Base-by-base conservation (phyloP, 2,888 invertebrate species). In the Petrolisthes manimaculis region DNA sequence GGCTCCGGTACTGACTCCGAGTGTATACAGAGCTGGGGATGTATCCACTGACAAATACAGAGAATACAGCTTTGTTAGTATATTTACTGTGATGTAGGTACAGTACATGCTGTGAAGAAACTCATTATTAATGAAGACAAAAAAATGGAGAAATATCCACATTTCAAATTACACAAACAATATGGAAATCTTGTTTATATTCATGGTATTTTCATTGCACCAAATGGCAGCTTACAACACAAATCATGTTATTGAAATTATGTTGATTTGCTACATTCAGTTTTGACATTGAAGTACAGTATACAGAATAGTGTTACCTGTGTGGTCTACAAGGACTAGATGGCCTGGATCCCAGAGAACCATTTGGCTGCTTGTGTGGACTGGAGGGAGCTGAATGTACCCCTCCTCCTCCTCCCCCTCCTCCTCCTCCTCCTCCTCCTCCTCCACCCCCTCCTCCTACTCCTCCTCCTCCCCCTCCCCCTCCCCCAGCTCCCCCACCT, bases 1-100 rank as follows among this genome's bases (percentile, higher is more conserved):
- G 93, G 89, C 92, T 92, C 61, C 93, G 92, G 91, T 93, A 93
- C 89, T 92, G 92, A 67, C 92, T 92, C 82, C 92, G 91, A 9
- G 93, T 92, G 91, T 93, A 93, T 55, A 93, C 92, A 9, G 92
- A 92, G 91, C 92, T 93, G 9, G 93, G 93, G 82, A 92, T 92
- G 91, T 93, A 93, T 4, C 93, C 93, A 83, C 91, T 89, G 84
- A 53, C 75, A 55, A 56, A 37, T 54, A 8, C 86, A 84, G 37
- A 74, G 37, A 81, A 53, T 21, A 77, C 2, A 74, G 18, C 9
- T 61, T 18, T 61, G 61, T 18, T 61, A 12, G 61, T 61, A 61
- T 12, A 9, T 61, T 61, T 18, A 61, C 37, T 37, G 37, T 37
- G 37, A 37, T 37, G n/a, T 3, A 77, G 77, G 37, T 21, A 24